Evolutionary conservation across 2,888 invertebrate species (phyloP).

Genomic region (Cataglyphis livida): DNA sequence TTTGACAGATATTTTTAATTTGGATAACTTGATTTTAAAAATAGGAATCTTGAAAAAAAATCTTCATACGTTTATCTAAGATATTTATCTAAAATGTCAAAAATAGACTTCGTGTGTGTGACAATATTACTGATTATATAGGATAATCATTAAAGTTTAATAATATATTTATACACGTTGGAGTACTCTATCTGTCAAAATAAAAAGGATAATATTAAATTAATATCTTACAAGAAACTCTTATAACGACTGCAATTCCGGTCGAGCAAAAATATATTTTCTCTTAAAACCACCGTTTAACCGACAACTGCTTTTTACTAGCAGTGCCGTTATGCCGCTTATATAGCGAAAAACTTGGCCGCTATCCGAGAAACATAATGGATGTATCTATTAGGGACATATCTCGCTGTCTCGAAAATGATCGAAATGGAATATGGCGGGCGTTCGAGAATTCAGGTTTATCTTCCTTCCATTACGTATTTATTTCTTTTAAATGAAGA

Average conservation of each 20-base stretch:
- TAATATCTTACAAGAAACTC: constrained; percentile 32
- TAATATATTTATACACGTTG: neutral
- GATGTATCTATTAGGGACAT: constrained; percentile 57
- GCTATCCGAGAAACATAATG: constrained; percentile 48
- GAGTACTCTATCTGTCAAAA: neutral
- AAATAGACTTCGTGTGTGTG: neutral
- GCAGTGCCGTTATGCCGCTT: constrained; percentile 66
- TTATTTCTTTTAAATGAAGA: constrained; percentile 15
- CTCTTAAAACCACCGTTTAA: constrained; percentile 21
- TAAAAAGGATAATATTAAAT: constrained; percentile 9
- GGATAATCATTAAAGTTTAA: neutral
- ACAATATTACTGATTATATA: neutral
- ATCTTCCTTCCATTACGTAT: constrained; percentile 15
- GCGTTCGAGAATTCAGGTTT: constrained; percentile 10
- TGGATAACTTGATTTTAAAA: neutral
- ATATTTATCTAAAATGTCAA: constrained; percentile 20
- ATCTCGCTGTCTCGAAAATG: constrained; percentile 26
- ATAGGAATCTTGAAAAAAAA: neutral
- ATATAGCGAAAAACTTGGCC: constrained; percentile 62
- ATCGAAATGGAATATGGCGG: constrained; percentile 19
- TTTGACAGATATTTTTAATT: neutral
- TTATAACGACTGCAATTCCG: constrained; percentile 36
- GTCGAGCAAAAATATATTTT: constrained; percentile 34
- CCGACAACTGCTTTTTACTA: constrained; percentile 56
- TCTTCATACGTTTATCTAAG: neutral